These are phyloP conservation scores for Gnathonemus longibarbis DNA, from an alignment of 2,113 vertebrate genomes.

Conservation along the genomic window DNA sequence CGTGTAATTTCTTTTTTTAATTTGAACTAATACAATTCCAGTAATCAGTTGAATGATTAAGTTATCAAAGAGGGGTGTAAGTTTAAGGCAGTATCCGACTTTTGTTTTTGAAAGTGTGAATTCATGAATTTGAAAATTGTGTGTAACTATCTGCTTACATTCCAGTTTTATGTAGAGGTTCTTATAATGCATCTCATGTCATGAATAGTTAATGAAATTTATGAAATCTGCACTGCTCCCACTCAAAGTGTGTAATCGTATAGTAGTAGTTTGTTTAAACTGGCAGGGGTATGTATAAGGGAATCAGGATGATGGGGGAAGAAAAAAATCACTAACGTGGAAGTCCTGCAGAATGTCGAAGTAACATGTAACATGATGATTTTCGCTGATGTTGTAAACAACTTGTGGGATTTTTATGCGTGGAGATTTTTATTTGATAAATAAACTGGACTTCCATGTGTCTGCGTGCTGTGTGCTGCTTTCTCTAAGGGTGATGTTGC, in stretches of 20 bases:
- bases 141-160: slow-evolving; percentile 43
- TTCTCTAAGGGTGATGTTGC: background rate
- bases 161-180: slow-evolving; percentile 35
- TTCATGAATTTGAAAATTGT: slow-evolving; percentile 28
- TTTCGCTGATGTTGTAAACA: background rate
- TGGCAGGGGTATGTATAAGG: background rate
- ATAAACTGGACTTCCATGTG: background rate
- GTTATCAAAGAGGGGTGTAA: background rate
- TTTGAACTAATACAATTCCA: background rate
- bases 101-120: slow-evolving; percentile 27
- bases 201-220: slow-evolving; percentile 23
- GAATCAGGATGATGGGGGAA: background rate
- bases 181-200: slow-evolving; percentile 17
- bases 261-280: background rate
- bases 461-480: background rate
- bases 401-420: background rate
- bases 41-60: background rate
- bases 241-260: background rate
- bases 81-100: background rate
- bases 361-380: background rate
- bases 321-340: background rate
- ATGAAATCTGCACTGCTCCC: background rate
- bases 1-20: background rate
- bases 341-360: background rate
- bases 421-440: background rate